These are phyloP conservation scores for Huso huso DNA, from an alignment of 2,797 vertebrate species.

Conservation along the genomic window DNA sequence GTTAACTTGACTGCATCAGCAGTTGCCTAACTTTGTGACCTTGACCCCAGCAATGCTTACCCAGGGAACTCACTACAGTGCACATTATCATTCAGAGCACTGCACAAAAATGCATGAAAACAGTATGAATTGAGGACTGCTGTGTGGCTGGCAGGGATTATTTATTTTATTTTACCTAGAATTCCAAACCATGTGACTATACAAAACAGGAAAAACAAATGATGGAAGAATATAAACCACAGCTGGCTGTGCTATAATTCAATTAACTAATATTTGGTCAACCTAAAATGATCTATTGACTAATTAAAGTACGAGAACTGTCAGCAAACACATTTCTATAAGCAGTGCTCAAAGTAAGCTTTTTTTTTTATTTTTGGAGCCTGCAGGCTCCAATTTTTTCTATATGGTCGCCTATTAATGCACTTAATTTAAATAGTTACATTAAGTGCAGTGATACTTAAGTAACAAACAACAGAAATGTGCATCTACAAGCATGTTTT, in stretches of 20 bases:
- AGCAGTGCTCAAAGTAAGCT: constrained; percentile 43
- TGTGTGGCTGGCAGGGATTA: constrained; percentile 2
- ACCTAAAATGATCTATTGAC: no score
- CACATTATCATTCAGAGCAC: constrained; percentile 2
- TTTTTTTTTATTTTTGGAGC: no score
- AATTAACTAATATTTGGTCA: no score
- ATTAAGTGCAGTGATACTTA: no score
- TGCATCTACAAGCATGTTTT: no score
- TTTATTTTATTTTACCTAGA: constrained; percentile 3
- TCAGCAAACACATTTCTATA: no score
- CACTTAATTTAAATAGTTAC: no score
- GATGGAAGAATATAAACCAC: background rate
- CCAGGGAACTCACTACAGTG: constrained; percentile 20
- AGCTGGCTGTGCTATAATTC: background rate
- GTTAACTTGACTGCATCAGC: constrained; percentile 8
- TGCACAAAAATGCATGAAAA: constrained; percentile 13
- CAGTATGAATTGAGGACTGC: constrained; percentile 2
- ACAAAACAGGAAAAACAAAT: background rate
- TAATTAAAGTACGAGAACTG: no score
- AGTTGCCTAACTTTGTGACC: constrained; percentile 18
- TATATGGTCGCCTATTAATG: no score
- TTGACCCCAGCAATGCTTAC: constrained; percentile 19
- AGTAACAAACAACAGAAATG: no score
- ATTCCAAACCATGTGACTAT: constrained; percentile 1
- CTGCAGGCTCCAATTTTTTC: no score